These are phyloP conservation scores for Meghimatium bilineatum DNA, from an alignment of 2,888 invertebrate genomes.

Conservation along the genomic window DNA sequence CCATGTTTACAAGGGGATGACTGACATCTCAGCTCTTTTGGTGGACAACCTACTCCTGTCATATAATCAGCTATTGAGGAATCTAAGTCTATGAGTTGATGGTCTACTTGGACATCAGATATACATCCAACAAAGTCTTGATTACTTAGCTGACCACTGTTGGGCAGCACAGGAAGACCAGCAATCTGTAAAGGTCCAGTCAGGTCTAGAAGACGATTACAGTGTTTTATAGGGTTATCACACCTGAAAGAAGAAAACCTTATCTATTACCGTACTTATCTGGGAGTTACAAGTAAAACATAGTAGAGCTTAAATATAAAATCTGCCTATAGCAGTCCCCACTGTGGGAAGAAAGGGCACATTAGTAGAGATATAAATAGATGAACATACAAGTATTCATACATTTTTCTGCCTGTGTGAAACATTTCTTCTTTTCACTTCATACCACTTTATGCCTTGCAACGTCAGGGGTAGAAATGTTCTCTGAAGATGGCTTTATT, in stretches of 20 bases:
- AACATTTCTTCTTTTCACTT: too few relatives aligned
- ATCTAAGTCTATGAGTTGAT: constrained; percentile 90
- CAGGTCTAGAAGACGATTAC: constrained; percentile 89
- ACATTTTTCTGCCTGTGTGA: too few relatives aligned
- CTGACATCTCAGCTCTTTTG: constrained; percentile 88
- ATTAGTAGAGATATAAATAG: too few relatives aligned
- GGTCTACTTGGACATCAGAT: constrained; percentile 90
- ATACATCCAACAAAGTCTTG: constrained; percentile 92
- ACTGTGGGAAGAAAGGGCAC: too few relatives aligned
- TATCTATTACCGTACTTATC: background rate
- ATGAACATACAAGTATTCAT: too few relatives aligned
- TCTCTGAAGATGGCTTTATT: too few relatives aligned
- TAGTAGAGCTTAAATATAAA: too few relatives aligned
- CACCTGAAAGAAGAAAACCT: constrained; percentile 73
- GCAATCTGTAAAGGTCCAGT: constrained; percentile 93
- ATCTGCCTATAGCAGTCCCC: too few relatives aligned
- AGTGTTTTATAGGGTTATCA: constrained; percentile 77
- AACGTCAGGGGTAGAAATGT: too few relatives aligned
- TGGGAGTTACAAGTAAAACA: background rate
- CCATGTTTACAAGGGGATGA: constrained; percentile 91
- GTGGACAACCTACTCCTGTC: constrained; percentile 91
- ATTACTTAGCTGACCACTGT: constrained; percentile 68
- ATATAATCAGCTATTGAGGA: constrained; percentile 64
- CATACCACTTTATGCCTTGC: too few relatives aligned
- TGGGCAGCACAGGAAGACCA: constrained; percentile 84